These are phyloP conservation scores for Noctua janthina DNA, from an alignment of 2,888 invertebrate genomes.

Conservation along the genomic window DNA sequence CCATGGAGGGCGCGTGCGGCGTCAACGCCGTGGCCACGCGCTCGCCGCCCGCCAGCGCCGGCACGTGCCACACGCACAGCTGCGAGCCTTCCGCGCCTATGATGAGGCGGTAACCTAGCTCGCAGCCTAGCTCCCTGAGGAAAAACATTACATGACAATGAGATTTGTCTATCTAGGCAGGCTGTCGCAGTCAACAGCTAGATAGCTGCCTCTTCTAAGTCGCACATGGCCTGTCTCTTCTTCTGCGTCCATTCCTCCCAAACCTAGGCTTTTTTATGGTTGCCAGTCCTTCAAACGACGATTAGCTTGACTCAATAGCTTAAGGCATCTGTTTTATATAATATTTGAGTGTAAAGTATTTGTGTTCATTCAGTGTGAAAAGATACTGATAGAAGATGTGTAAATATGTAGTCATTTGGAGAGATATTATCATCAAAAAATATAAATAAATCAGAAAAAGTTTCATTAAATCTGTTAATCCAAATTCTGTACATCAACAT, in stretches of 20 bases:
- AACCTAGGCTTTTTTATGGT: not conserved
- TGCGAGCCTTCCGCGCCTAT: slow-evolving; percentile 94
- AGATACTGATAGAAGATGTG: not conserved
- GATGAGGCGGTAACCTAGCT: slow-evolving; percentile 96
- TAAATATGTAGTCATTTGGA: not conserved
- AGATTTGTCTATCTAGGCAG: not conserved
- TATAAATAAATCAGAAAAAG: not conserved
- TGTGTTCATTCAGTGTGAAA: not conserved
- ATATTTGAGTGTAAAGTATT: not conserved
- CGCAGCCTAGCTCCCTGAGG: slow-evolving; percentile 93
- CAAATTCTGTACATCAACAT: not conserved
- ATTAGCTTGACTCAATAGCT: too few species aligned
- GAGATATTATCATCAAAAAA: not conserved
- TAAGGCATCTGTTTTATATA: not conserved
- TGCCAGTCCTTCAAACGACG: not conserved
- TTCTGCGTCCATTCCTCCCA: not conserved
- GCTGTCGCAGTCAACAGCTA: not conserved
- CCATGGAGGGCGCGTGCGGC: slow-evolving; percentile 98
- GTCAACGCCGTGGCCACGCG: slow-evolving; percentile 93
- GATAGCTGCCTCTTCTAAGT: not conserved
- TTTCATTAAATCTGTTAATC: not conserved
- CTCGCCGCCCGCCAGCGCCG: slow-evolving; percentile 89
- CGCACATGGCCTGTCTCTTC: not conserved
- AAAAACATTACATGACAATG: slow-evolving; percentile 1
- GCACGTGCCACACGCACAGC: slow-evolving; percentile 91